Conservation (phyloP, 2,113 vertebrate genomes). For the Cavia porcellus region DNA sequence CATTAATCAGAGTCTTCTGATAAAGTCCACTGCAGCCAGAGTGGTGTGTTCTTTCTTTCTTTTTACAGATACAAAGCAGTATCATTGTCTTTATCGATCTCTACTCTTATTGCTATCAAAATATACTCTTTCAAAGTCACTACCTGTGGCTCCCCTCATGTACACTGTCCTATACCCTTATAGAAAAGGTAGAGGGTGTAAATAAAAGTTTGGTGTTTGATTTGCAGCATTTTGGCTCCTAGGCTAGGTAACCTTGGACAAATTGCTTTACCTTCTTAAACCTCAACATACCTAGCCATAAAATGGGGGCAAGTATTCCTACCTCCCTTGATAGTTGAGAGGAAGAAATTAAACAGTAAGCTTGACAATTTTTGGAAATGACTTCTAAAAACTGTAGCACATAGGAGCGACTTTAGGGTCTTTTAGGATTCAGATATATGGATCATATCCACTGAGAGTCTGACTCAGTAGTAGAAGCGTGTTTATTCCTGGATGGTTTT, state of each 20-base stretch:
- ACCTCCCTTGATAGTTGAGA: background rate
- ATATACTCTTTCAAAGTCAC: conserved; percentile 38
- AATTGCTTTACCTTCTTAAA: background rate
- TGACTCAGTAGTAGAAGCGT: background rate
- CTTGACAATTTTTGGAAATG: background rate
- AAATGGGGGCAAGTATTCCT: background rate
- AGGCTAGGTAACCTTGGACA: background rate
- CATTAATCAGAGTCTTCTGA: conserved; percentile 67
- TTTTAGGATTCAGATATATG: background rate
- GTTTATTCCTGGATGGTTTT: background rate
- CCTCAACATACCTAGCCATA: background rate
- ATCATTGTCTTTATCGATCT: conserved; percentile 62
- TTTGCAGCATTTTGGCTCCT: background rate
- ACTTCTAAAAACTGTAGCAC: background rate
- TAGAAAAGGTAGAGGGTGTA: background rate
- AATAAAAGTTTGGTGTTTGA: background rate
- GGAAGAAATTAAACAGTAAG: background rate
- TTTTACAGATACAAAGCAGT: conserved; percentile 36
- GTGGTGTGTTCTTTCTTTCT: background rate
- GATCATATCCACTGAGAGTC: background rate
- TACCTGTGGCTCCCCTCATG: background rate
- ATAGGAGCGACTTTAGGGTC: background rate
- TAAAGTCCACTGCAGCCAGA: conserved; percentile 37
- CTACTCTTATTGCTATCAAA: conserved; percentile 34
- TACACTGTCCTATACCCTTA: background rate